Percentiles rank a stretch among this genome's conserved stretches.
phyloP scores from a whole-genome alignment of 1,140 invertebrate species.

The Plutomurus gul region DNA sequence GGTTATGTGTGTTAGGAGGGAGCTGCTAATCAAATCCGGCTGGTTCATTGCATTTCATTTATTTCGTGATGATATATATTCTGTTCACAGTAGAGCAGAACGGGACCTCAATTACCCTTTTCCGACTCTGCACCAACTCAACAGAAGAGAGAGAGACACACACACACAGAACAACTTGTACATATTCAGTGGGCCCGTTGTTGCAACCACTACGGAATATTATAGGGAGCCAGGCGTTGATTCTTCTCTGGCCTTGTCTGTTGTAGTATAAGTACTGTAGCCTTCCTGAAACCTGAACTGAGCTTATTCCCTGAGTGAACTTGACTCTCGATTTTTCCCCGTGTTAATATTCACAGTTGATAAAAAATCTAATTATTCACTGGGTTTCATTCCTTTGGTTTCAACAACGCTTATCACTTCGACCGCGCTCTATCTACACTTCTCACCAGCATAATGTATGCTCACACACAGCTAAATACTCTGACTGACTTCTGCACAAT shows the following conservation, averaged over 20 bases:
- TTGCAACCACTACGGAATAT: too few relatives aligned
- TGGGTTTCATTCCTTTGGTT: constrained; percentile 9
- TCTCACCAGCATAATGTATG: too few relatives aligned
- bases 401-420: constrained; percentile 6
- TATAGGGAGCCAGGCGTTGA: too few relatives aligned
- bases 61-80: constrained; percentile 38
- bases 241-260: not conserved
- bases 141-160: not conserved
- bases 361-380: constrained; percentile 30
- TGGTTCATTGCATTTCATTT: constrained; percentile 51
- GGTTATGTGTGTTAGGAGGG: constrained; percentile 22
- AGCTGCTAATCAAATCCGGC: constrained; percentile 43
- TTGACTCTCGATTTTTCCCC: constrained; percentile 24
- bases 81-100: constrained; percentile 35
- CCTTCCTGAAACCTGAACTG: constrained; percentile 32
- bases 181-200: too few relatives aligned
- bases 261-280: not conserved
- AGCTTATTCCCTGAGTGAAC: constrained; percentile 3
- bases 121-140: constrained; percentile 14
- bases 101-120: constrained; percentile 40
- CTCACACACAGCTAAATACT: too few relatives aligned
- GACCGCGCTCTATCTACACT: too few relatives aligned
- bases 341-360: constrained; percentile 28
- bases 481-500: too few relatives aligned
- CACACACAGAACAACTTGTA: too few relatives aligned